Conservation (phyloP, 2,797 vertebrate species). For the Masticophis lateralis region DNA sequence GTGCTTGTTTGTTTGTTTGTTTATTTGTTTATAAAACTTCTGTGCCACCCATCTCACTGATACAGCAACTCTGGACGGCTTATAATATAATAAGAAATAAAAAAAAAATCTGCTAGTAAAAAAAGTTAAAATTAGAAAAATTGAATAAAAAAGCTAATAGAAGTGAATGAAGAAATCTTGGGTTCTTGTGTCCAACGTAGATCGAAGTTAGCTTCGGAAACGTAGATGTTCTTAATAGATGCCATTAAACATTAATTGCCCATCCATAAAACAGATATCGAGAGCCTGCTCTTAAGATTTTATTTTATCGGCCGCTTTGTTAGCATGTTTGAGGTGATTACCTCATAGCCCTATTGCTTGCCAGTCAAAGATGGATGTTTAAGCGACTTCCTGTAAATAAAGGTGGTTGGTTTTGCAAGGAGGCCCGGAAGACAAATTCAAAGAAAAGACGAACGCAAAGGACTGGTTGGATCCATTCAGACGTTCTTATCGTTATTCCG, state of each 20-base stretch:
- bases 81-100: too few species aligned
- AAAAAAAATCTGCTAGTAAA: background rate
- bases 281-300: background rate
- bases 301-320: constrained; percentile 15
- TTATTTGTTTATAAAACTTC: too few species aligned
- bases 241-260: background rate
- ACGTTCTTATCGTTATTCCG: fast-evolving
- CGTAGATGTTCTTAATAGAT: background rate
- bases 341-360: constrained; percentile 1
- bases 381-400: constrained; percentile 4
- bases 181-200: too few species aligned
- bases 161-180: background rate
- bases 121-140: background rate
- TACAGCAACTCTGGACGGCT: too few species aligned
- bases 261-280: background rate
- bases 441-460: background rate
- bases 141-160: background rate
- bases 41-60: too few species aligned
- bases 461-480: background rate
- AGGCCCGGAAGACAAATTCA: background rate
- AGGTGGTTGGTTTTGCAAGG: constrained; percentile 7
- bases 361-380: background rate
- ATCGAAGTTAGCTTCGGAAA: background rate
- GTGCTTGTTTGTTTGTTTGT: too few species aligned
- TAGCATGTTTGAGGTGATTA: background rate